Base-by-base conservation (phyloP, 1,140 invertebrate species). In the Bombus waltoni region DNA sequence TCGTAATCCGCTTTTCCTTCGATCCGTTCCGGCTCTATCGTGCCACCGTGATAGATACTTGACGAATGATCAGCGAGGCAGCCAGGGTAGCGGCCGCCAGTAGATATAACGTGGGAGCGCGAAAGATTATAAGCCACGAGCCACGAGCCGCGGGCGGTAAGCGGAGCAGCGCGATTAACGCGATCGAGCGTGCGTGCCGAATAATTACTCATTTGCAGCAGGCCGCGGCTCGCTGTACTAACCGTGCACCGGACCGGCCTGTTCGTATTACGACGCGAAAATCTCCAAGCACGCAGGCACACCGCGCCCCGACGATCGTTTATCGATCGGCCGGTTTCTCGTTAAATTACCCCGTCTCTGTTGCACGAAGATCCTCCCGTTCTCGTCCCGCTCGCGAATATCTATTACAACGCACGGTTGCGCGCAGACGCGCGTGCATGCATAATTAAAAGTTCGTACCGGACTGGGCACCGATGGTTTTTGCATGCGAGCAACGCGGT, bases 121-220 rank as follows among this genome's bases (percentile, higher is more conserved):
- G 74, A 59, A 89, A 81, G 89, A 78, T 89, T 81, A 83, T 86
- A 85, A 89, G 76, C 89, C 53, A 74, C 65, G 71, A 84, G 81
- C 81, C 73, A 73, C 72, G 78, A 90, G 82, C 89, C 89, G 85
- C 70, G n/a, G 76, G 25, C 42, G 47, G 35, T 73, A 77, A 83
- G 68, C 87, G 25, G 73, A 79, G 47, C 66, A 72, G 38, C 74
- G 86, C 90, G 88, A 93, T 93, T 93, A 93, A 92, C 85, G 89
- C 81, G 90, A 78, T 89, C 90, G 89, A 76, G 89, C 91, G 92
- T 88, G 90, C 92, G 88, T 88, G 87, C 85, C 90, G 90, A 92
- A 92, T 92, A 92, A 90, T 90, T 90, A 91, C 90, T 89, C 90
- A 85, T 88, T 90, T 87, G 84, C 82, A 66, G 79, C 83, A 81